Conservation (phyloP, 2,888 invertebrate species). For the Julus scandinavius region DNA sequence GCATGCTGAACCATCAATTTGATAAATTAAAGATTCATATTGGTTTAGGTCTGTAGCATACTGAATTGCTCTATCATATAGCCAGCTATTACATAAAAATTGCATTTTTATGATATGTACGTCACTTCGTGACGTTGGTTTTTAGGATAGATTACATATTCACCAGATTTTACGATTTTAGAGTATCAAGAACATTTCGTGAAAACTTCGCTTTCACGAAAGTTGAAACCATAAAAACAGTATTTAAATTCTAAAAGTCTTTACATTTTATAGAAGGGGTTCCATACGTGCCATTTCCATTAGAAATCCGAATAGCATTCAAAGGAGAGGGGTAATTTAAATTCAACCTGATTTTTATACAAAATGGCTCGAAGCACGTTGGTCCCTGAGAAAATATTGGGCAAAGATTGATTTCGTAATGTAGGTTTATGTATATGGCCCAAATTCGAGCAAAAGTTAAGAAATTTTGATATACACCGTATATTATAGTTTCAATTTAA, state of each 20-base stretch:
- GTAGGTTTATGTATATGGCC: not conserved
- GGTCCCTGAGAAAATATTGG: not conserved
- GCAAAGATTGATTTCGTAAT: not conserved
- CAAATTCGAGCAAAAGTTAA: not conserved
- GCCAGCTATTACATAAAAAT: too few relatives aligned
- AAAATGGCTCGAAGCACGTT: not conserved
- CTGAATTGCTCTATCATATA: too few relatives aligned
- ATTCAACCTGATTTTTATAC: not conserved
- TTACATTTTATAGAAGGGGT: not conserved
- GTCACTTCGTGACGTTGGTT: not conserved
- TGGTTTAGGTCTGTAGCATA: too few relatives aligned
- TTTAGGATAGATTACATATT: not conserved
- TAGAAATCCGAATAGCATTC: not conserved
- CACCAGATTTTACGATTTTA: not conserved
- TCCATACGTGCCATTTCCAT: not conserved
- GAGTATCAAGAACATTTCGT: not conserved
- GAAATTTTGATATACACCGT: not conserved
- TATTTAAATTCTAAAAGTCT: not conserved
- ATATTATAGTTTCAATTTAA: not conserved
- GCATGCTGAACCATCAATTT: too few relatives aligned
- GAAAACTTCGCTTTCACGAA: not conserved
- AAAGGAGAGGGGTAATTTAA: not conserved
- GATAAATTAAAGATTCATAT: too few relatives aligned
- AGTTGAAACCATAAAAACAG: not conserved
- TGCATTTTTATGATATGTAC: not conserved